Conservation (phyloP, 2,888 invertebrate genomes). For the Dromius quadrimaculatus region DNA sequence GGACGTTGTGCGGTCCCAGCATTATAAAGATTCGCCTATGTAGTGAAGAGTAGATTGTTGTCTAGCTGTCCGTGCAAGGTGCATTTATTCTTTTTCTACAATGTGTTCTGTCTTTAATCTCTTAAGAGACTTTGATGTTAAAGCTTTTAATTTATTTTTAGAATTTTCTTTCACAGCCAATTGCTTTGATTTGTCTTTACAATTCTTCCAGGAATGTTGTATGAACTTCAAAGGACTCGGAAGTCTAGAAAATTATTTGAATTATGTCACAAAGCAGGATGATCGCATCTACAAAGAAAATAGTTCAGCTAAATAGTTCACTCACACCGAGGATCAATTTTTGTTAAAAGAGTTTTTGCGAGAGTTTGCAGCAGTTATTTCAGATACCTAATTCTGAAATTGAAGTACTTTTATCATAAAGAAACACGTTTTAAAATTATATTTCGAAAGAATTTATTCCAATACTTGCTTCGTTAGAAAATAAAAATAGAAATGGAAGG, state of each 20-base stretch:
- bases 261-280: neutral
- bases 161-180: constrained; percentile 15
- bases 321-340: no score
- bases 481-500: no score
- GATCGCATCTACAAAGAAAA: neutral
- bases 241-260: neutral
- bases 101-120: constrained; percentile 21
- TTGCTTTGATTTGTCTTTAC: constrained; percentile 32
- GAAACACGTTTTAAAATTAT: no score
- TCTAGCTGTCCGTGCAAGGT: neutral
- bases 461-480: no score
- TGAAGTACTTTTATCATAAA: no score
- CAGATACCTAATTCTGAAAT: no score
- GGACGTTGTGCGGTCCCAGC: no score
- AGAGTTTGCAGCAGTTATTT: no score
- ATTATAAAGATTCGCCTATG: neutral
- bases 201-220: constrained; percentile 16
- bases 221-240: neutral
- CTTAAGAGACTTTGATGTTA: constrained; percentile 22
- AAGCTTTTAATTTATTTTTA: constrained; percentile 22
- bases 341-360: no score
- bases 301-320: no score
- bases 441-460: no score
- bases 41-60: neutral
- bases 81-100: neutral